A percentile compares a stretch with the other conserved stretches of the same genome.
phyloP scores from a whole-genome alignment of 1,140 invertebrate species.

The Acromyrmex heyeri region DNA sequence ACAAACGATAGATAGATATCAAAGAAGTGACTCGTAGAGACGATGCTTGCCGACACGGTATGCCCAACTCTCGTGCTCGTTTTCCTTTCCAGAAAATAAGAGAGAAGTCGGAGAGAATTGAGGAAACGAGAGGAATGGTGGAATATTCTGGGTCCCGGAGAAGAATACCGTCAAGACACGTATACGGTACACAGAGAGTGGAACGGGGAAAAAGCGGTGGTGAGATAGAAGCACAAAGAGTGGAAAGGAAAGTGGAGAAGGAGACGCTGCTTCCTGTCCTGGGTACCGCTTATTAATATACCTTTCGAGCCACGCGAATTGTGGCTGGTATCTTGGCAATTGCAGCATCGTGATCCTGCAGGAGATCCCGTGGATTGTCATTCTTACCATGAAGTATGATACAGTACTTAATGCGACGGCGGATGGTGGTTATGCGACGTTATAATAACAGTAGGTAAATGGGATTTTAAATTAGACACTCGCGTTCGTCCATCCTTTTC shows the following conservation, averaged over 20 bases:
- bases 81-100: slow-evolving; percentile 57
- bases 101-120: slow-evolving; percentile 43
- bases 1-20: slow-evolving; percentile 63
- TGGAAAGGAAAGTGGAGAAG: slow-evolving; percentile 14
- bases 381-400: slow-evolving; percentile 1
- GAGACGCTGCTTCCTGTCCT: slow-evolving; percentile 21
- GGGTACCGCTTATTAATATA: slow-evolving; percentile 51
- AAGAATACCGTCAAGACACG: slow-evolving; percentile 9
- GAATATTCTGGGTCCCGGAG: slow-evolving; percentile 42
- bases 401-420: not conserved
- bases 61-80: slow-evolving; percentile 49
- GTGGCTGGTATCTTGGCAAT: slow-evolving; percentile 26
- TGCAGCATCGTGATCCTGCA: slow-evolving; percentile 25
- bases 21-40: slow-evolving; percentile 56
- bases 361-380: slow-evolving; percentile 32
- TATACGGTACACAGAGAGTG: not conserved
- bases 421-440: not conserved
- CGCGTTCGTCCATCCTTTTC: not conserved
- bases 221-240: slow-evolving; percentile 27
- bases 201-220: slow-evolving; percentile 24
- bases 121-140: slow-evolving; percentile 39
- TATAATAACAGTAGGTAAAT: slow-evolving; percentile 4
- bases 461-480: slow-evolving; percentile 36
- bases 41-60: slow-evolving; percentile 28
- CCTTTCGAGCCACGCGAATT: slow-evolving; percentile 44